phyloP scores from a whole-genome alignment of 2,113 vertebrate species.

The Formicarius rufipectus region DNA sequence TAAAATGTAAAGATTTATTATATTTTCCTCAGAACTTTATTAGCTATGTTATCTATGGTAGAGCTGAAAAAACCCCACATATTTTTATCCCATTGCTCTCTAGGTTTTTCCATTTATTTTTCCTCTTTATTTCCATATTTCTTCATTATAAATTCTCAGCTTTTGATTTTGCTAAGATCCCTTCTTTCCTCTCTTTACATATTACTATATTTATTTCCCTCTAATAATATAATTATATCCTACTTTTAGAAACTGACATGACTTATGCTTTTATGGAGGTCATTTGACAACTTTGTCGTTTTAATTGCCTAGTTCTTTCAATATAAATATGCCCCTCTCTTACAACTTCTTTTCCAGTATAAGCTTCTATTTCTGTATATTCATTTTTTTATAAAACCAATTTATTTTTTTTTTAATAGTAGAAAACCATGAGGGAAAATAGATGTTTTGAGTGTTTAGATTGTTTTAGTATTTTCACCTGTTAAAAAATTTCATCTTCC shows the following conservation, averaged over 20 bases:
- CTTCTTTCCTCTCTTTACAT: neutral
- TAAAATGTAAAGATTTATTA: neutral
- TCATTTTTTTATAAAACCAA: neutral
- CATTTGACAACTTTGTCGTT: neutral
- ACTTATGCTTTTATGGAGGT: neutral
- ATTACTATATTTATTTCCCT: neutral
- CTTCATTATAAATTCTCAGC: neutral
- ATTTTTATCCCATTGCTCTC: neutral
- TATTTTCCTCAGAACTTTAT: neutral
- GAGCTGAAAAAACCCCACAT: accelerated
- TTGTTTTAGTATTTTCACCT: neutral
- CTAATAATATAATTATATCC: neutral
- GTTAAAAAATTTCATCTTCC: accelerated
- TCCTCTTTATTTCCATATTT: neutral
- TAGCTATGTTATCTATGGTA: neutral
- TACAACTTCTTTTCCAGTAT: neutral
- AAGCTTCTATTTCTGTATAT: neutral
- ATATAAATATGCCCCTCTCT: neutral
- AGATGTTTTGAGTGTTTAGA: neutral
- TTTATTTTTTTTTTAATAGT: too few species aligned
- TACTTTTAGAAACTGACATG: neutral
- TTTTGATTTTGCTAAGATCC: neutral
- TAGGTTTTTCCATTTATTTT: neutral
- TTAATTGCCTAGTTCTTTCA: neutral
- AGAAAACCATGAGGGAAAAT: neutral